Evolutionary conservation across 2,113 vertebrate genomes (phyloP), one percentile per base, ranked within the genome.

Genomic region (Campylomormyrus tamandua): DNA sequence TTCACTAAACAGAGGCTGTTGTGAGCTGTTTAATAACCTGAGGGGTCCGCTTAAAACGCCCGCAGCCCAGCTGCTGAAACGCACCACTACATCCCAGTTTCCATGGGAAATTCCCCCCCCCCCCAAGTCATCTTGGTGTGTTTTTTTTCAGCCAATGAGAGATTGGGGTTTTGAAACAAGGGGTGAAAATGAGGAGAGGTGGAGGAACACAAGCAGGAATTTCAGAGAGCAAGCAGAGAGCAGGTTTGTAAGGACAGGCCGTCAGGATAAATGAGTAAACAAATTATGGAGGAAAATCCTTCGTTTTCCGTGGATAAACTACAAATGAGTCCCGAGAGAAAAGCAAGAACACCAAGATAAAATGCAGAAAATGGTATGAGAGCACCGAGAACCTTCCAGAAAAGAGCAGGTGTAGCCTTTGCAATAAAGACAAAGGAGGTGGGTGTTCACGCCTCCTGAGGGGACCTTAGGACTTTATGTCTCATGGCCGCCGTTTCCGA

Each of bases 291-390:
- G n/a, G 24, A 80, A 52, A 80, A 50, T 80, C 70, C 88, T 83
- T 83, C 9, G 49, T 83, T 89, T 83, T 50, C 88, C 5, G 27
- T 74, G 62, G 45, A n/a, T n/a, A 42, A 66, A 89, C 74, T 83
- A 83, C 88, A 83, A 83, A 83, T 56, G 49, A 89, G 27, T n/a
- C 42, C 52, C 42, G 10, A 8, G 19, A 89, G 91, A 31, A 62
- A 90, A 92, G 88, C 50, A 90, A 88, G 53, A 4, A 21, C 58
- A 89, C 91, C 92, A 90, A 93, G 94, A 94, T 92, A 92, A 89
- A 91, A 83, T 89, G 46, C 31, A 39, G 74, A 17, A 39, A 53
- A 15, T 74, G 24, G 49, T 53, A 21, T 83, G 35, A 21, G 27
- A n/a, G 10, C 8, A 31, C 24, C 8, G 10, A 49, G 70, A 83